Evolutionary conservation across 2,113 vertebrate genomes (phyloP).

Genomic region (Acanthochromis polyacanthus): DNA sequence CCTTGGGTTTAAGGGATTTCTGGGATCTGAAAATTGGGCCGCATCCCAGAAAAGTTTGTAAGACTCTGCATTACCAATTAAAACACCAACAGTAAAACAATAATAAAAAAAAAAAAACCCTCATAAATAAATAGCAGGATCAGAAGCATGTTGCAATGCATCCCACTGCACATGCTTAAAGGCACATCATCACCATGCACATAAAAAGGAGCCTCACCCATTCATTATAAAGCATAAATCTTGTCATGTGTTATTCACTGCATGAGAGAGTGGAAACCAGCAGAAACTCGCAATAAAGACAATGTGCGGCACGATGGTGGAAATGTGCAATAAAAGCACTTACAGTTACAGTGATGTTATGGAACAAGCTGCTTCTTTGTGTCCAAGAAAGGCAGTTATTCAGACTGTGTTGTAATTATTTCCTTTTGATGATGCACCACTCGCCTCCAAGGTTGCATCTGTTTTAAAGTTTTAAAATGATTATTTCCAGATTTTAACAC

Average conservation of each 20-base stretch:
- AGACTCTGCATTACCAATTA: not conserved
- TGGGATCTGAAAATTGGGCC: slow-evolving; percentile 1
- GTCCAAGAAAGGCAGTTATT: slow-evolving; percentile 29
- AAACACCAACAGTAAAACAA: slow-evolving; percentile 13
- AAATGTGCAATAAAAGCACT: slow-evolving; percentile 51
- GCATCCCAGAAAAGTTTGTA: slow-evolving; percentile 5
- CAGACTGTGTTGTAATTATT: slow-evolving; percentile 55
- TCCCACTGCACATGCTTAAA: not conserved
- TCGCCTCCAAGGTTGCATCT: slow-evolving; percentile 34
- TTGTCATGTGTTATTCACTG: slow-evolving; percentile 22
- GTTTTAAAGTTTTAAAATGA: slow-evolving; percentile 42
- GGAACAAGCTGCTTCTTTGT: slow-evolving; percentile 36
- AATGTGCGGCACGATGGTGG: slow-evolving; percentile 41
- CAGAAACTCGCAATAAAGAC: slow-evolving; percentile 38
- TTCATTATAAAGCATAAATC: not conserved
- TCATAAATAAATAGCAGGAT: not conserved
- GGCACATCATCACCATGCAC: slow-evolving; percentile 9
- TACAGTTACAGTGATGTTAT: slow-evolving; percentile 52
- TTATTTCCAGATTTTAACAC: slow-evolving; percentile 44
- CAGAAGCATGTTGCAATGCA: not conserved
- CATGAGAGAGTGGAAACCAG: slow-evolving; percentile 56
- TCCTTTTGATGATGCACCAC: slow-evolving; percentile 46
- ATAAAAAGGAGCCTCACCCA: not conserved
- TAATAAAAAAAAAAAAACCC: not conserved
- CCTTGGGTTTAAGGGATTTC: not conserved